Percentiles rank a stretch among this genome's conserved stretches.
Conservation (phyloP, 2,113 vertebrate species). For the Delphinapterus leucas region DNA sequence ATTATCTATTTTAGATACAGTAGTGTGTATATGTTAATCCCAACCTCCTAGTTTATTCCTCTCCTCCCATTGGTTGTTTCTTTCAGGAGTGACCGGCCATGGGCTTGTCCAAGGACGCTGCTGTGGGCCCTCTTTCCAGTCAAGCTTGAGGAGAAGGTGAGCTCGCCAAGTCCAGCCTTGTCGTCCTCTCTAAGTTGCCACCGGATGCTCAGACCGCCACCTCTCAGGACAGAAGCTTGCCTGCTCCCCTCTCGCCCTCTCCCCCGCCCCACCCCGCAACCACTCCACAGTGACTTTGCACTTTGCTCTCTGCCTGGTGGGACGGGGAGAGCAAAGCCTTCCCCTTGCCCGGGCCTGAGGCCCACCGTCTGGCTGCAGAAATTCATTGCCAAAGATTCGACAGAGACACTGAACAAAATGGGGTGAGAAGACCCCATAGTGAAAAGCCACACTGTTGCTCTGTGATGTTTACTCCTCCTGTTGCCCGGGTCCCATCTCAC, state of each 20-base stretch:
- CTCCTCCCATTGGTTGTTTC: background rate
- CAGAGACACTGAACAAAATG: background rate
- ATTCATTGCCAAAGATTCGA: constrained; percentile 62
- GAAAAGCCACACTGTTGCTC: background rate
- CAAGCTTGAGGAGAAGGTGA: background rate
- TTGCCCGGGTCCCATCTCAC: background rate
- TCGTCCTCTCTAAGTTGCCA: background rate
- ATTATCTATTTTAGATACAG: background rate
- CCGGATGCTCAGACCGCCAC: background rate
- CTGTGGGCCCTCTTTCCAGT: background rate
- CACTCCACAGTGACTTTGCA: background rate
- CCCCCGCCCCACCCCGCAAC: background rate
- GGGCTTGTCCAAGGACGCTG: background rate
- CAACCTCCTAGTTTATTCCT: background rate
- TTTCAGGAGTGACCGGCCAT: constrained; percentile 62
- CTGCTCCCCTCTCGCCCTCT: background rate
- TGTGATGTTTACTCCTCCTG: background rate
- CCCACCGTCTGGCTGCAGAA: background rate
- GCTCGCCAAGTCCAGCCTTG: background rate
- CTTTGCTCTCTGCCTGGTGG: constrained; percentile 16
- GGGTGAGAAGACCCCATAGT: background rate
- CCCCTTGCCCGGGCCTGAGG: background rate
- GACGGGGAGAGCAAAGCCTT: background rate
- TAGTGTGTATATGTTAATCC: background rate
- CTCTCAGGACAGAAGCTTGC: background rate